Evolutionary conservation across 2,113 vertebrate genomes (phyloP).

Genomic region (Rhegmatorhina hoffmannsi): DNA sequence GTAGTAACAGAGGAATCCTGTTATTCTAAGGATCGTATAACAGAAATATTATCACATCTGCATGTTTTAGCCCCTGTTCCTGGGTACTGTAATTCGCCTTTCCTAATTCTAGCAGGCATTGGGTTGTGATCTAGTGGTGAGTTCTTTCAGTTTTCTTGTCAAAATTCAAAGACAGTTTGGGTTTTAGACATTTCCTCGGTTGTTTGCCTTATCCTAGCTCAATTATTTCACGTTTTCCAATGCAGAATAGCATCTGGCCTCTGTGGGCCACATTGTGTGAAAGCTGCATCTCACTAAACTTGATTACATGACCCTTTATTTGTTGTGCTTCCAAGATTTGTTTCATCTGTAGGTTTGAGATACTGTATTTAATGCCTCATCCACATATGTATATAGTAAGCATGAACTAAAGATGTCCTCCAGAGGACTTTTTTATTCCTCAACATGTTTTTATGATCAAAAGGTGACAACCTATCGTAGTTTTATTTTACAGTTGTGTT

Average conservation of each 20-base stretch:
- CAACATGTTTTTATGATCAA: conserved; percentile 5
- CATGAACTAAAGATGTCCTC: not conserved
- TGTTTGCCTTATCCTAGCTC: not conserved
- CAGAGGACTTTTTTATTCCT: not conserved
- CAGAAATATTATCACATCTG: not conserved
- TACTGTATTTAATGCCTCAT: not conserved
- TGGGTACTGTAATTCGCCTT: not conserved
- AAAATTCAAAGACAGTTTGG: not conserved
- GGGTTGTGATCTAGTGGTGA: not conserved
- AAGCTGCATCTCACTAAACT: not conserved
- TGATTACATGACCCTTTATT: conserved; percentile 32
- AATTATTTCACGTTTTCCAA: not conserved
- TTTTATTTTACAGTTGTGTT: not conserved
- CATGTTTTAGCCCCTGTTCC: not conserved
- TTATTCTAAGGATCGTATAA: not conserved
- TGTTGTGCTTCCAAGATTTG: conserved; percentile 32
- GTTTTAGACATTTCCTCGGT: not conserved
- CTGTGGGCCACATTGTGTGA: not conserved
- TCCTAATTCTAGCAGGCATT: not conserved
- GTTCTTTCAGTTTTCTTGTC: not conserved
- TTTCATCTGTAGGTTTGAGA: not conserved
- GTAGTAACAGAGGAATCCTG: not conserved
- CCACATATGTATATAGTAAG: conserved; percentile 18
- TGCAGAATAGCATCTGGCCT: not conserved
- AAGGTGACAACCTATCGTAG: not conserved